Base-by-base conservation (phyloP, 2,888 invertebrate species). In the Drosophila affinis region DNA sequence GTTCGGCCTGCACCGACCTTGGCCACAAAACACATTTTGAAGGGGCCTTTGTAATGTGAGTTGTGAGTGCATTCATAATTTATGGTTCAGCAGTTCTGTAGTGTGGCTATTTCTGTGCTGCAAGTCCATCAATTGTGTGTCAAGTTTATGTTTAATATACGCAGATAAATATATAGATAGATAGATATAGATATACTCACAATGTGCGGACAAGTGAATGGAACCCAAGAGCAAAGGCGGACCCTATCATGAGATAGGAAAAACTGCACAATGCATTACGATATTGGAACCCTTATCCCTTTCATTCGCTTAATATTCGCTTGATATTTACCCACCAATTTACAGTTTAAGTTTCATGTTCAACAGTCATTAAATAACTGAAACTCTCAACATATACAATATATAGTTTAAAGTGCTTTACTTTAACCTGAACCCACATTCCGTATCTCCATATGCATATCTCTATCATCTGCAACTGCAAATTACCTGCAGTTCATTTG, bases 401-500 rank as follows among this genome's bases (percentile, higher is more conserved):
- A n/a, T n/a, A 21, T 21, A 3, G 21, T 3, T 6, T 39, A 7
- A 39, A 39, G 2, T n/a, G 39, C 14, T 39, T 39, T 39, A 2
- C 3, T n/a, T 7, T 34, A 4, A 32, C 1, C 10, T 14, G 34
- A 3, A 12, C 5, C 12, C 14, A 12, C 34, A 34, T 14, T 39
- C 14, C 5, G 34, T 39, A 1, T 32, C 32, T 32, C 10, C 12
- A 12, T 12, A 12, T 14, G 6, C 14, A 7, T 39, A 14, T 39
- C 39, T 14, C 6, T 51, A 32, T 34, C 18, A 9, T 21, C 18
- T 62, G 29, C 39, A 48, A 44, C 49, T 55, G 49, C 49, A 67
- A 67, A 68, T 67, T 68, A 67, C 49, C 32, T 68, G 68, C 65
- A 67, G 57, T 68, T 67, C 69, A 67, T 68, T 67, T 56, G 27